Conservation (phyloP, 2,888 invertebrate species). For the Volucella inanis region DNA sequence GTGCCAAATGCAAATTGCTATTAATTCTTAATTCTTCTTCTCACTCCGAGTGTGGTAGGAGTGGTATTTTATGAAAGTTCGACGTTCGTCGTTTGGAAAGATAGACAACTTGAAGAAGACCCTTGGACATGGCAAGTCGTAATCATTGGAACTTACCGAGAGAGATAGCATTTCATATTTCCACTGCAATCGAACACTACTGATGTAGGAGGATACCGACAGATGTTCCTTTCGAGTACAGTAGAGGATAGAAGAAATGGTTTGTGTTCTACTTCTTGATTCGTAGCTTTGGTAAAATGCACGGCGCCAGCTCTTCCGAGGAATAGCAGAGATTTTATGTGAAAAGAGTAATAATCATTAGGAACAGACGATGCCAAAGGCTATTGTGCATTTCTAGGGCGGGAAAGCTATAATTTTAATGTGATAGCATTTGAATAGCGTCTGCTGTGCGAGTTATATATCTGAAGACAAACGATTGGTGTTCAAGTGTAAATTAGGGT, state of each 20-base stretch:
- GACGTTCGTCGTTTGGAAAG: neutral
- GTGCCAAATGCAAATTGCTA: slow-evolving; percentile 34
- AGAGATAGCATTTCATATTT: slow-evolving; percentile 27
- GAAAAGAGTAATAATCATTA: slow-evolving; percentile 31
- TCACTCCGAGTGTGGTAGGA: neutral
- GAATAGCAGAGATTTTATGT: slow-evolving; percentile 29
- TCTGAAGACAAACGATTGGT: neutral
- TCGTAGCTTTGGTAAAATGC: slow-evolving; percentile 16
- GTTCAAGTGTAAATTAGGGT: slow-evolving; percentile 3
- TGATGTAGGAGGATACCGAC: neutral
- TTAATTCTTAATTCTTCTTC: slow-evolving; percentile 13
- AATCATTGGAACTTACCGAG: slow-evolving; percentile 43
- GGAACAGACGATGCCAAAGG: slow-evolving; percentile 32
- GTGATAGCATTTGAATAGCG: slow-evolving; percentile 3
- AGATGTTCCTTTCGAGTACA: neutral
- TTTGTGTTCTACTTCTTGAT: neutral
- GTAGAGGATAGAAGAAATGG: neutral
- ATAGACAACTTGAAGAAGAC: neutral
- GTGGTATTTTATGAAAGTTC: slow-evolving; percentile 10
- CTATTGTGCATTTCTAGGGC: neutral
- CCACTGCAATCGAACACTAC: slow-evolving; percentile 21
- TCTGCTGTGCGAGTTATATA: neutral
- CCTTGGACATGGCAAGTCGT: slow-evolving; percentile 38
- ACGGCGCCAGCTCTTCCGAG: slow-evolving; percentile 1
- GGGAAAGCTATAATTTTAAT: neutral